These are phyloP conservation scores for Trissolcus brochymenae DNA, from an alignment of 2,888 invertebrate species.

Conservation along the genomic window DNA sequence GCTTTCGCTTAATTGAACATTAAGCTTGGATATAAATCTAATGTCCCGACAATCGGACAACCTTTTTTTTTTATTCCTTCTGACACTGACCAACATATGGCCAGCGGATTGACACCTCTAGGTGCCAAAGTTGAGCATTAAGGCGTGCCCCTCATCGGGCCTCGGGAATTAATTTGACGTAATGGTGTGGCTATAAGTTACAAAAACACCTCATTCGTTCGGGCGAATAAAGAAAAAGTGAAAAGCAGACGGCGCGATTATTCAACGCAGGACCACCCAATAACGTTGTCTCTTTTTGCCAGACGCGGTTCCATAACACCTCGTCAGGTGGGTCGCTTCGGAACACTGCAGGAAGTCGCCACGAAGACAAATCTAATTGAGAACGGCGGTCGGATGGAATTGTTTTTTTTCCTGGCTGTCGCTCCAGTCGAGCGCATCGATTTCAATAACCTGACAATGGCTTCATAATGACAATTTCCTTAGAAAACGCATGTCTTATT, in stretches of 20 bases:
- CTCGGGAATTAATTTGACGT: slow-evolving; percentile 51
- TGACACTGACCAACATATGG: slow-evolving; percentile 41
- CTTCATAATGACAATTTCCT: neutral
- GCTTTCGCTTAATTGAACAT: slow-evolving; percentile 35
- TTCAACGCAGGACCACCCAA: slow-evolving; percentile 54
- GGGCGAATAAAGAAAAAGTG: slow-evolving; percentile 42
- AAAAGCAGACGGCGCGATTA: slow-evolving; percentile 44
- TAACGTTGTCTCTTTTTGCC: slow-evolving; percentile 53
- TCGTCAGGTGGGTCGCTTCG: slow-evolving; percentile 73
- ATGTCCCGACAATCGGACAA: slow-evolving; percentile 14
- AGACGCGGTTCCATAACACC: slow-evolving; percentile 66
- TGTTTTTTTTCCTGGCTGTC: slow-evolving; percentile 69
- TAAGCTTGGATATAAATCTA: slow-evolving; percentile 25
- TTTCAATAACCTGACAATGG: slow-evolving; percentile 33
- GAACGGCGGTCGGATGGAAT: slow-evolving; percentile 64
- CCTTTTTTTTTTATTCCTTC: slow-evolving; percentile 14
- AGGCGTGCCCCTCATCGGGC: slow-evolving; percentile 42
- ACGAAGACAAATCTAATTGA: slow-evolving; percentile 75
- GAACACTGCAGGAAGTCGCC: slow-evolving; percentile 73
- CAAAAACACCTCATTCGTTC: slow-evolving; percentile 50
- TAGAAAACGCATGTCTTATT: neutral
- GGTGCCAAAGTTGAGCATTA: slow-evolving; percentile 32
- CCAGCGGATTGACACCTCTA: slow-evolving; percentile 46
- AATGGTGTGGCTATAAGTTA: slow-evolving; percentile 47
- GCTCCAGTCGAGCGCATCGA: slow-evolving; percentile 42